phyloP scores from a whole-genome alignment of 2,888 invertebrate genomes.

The Drymonia ruficornis region DNA sequence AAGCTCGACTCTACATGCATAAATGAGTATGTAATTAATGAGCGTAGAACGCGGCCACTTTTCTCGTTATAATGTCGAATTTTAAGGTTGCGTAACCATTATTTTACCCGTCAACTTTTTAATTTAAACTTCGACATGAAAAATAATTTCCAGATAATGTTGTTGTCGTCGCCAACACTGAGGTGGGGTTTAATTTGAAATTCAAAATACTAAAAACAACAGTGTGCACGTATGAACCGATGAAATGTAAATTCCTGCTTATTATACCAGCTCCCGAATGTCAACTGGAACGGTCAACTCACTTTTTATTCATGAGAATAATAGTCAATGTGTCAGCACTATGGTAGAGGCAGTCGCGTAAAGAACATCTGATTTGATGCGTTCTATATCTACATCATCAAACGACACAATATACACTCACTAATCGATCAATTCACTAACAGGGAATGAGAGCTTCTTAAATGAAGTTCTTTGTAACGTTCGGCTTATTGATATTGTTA shows the following conservation, averaged over 20 bases:
- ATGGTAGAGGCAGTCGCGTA: conserved; percentile 37
- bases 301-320: conserved; percentile 70
- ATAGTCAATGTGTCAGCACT: conserved; percentile 66
- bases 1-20: conserved; percentile 64
- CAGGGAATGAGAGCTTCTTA: no score
- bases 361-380: conserved; percentile 38
- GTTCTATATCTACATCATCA: not conserved
- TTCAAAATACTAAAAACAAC: conserved; percentile 51
- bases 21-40: conserved; percentile 79
- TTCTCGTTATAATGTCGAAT: conserved; percentile 61
- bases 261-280: conserved; percentile 67
- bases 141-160: conserved; percentile 33
- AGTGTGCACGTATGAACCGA: conserved; percentile 48
- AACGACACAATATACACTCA: not conserved
- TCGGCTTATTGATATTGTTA: no score
- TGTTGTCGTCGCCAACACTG: conserved; percentile 9
- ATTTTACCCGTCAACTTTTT: conserved; percentile 54
- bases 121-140: conserved; percentile 55
- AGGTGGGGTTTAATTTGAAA: conserved; percentile 43
- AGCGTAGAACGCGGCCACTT: conserved; percentile 57
- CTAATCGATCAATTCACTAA: no score
- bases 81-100: conserved; percentile 57
- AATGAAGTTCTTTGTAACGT: no score
- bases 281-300: conserved; percentile 60
- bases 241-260: conserved; percentile 67